Evolutionary conservation across 2,113 vertebrate genomes (phyloP).

Genomic region (Hymenochirus boettgeri): DNA sequence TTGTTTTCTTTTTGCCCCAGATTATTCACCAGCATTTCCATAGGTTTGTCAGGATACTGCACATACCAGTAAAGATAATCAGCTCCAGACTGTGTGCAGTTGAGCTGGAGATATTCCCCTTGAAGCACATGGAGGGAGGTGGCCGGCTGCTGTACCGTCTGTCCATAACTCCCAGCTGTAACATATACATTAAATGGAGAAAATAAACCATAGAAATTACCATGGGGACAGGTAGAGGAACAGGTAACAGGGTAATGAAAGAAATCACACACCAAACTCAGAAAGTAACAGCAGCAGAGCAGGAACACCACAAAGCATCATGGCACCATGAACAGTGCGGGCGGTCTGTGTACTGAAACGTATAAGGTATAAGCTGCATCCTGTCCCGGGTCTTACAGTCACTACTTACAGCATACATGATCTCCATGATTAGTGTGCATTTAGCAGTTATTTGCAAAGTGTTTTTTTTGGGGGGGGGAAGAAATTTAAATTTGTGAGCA

Average conservation of each 20-base stretch:
- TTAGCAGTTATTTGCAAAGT: too few relatives aligned
- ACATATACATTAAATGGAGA: neutral
- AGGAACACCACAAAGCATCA: neutral
- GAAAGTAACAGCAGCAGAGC: neutral
- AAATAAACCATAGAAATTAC: neutral
- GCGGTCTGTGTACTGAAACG: neutral
- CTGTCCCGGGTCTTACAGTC: neutral
- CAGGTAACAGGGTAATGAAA: too few relatives aligned
- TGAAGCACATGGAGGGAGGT: too few relatives aligned
- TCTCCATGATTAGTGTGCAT: too few relatives aligned
- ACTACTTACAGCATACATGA: too few relatives aligned
- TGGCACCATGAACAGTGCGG: neutral
- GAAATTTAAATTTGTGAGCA: too few relatives aligned
- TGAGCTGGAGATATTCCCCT: neutral
- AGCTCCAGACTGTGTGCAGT: neutral
- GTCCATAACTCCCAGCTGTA: neutral
- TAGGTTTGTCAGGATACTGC: neutral
- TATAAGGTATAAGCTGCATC: too few relatives aligned
- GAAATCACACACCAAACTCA: neutral
- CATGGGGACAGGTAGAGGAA: too few relatives aligned
- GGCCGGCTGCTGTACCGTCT: neutral
- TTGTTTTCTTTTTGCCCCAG: neutral
- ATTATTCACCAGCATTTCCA: neutral
- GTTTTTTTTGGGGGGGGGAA: too few relatives aligned
- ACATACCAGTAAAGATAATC: conserved; percentile 17